These are phyloP conservation scores for Machimus rusticus DNA, from an alignment of 2,888 invertebrate genomes.

Conservation along the genomic window DNA sequence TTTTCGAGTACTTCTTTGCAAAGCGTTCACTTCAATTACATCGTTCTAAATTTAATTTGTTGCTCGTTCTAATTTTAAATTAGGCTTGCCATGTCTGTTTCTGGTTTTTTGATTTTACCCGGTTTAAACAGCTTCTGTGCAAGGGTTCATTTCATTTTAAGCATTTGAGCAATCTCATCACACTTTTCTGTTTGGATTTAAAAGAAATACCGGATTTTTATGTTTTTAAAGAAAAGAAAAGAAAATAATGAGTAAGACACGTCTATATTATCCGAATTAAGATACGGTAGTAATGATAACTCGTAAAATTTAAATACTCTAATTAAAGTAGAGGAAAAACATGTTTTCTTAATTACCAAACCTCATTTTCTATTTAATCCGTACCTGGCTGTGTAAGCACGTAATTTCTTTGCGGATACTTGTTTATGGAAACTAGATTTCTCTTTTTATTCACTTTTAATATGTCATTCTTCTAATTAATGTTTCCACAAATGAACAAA, in stretches of 20 bases:
- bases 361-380: background rate
- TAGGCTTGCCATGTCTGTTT: background rate
- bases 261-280: background rate
- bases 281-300: background rate
- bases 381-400: background rate
- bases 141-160: background rate
- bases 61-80: background rate
- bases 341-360: background rate
- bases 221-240: background rate
- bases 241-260: background rate
- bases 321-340: background rate
- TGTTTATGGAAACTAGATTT: background rate
- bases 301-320: background rate
- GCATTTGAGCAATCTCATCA: background rate
- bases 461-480: background rate
- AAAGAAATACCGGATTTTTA: background rate
- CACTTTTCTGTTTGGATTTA: background rate
- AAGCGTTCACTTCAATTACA: background rate
- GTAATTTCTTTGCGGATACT: background rate
- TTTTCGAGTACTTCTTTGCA: conserved; percentile 14
- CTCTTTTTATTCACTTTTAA: background rate
- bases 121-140: background rate
- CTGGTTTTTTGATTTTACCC: background rate
- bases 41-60: conserved; percentile 22
- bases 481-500: background rate